Percentiles rank a stretch among this genome's conserved stretches.
These are phyloP conservation scores for Muscicapa striata DNA, from an alignment of 2,797 vertebrate species.

Conservation along the genomic window DNA sequence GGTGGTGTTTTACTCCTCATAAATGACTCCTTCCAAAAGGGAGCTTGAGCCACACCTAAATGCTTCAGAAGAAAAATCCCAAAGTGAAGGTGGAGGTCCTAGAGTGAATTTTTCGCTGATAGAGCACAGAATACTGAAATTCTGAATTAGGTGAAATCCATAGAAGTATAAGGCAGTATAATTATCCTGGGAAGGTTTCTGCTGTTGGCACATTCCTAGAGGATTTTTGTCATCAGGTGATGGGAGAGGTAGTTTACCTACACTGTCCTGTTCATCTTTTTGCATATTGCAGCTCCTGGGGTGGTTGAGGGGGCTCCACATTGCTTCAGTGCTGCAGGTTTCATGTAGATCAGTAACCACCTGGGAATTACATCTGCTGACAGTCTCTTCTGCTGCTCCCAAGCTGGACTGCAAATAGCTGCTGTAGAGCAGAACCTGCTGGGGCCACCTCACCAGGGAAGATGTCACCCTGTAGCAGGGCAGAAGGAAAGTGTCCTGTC, in stretches of 20 bases:
- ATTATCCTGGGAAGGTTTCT: not conserved
- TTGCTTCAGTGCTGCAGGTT: not conserved
- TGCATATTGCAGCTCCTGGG: not conserved
- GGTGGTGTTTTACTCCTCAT: not conserved
- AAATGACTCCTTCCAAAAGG: not conserved
- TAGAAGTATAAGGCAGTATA: not conserved
- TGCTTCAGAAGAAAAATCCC: not conserved
- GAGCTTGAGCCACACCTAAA: not conserved
- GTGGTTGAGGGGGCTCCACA: not conserved
- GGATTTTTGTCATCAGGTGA: not conserved
- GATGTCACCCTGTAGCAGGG: fast-evolving
- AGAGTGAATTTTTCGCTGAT: not conserved
- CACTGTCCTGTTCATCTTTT: fast-evolving
- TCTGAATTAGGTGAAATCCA: not conserved
- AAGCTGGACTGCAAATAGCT: not conserved
- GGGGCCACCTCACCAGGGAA: not conserved
- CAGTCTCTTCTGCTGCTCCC: not conserved
- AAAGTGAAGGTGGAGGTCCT: not conserved
- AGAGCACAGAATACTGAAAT: not conserved
- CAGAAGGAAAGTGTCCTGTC: not conserved
- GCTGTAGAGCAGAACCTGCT: not conserved
- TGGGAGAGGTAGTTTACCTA: not conserved
- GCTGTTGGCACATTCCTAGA: not conserved
- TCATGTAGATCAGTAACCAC: fast-evolving
- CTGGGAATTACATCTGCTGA: not conserved